Conservation (phyloP, 2,888 invertebrate genomes). For the Hybos culiciformis region DNA sequence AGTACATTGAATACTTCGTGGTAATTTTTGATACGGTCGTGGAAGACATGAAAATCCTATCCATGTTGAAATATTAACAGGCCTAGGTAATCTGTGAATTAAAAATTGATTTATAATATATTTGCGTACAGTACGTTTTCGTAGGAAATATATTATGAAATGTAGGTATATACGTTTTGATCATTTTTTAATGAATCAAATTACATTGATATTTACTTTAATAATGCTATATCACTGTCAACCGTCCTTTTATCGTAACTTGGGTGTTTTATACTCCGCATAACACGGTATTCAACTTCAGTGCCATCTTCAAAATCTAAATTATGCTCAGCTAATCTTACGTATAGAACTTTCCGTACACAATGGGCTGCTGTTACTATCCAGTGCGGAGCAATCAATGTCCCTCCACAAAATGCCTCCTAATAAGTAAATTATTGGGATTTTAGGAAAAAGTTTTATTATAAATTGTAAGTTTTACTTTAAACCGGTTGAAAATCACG, state of each 20-base stretch:
- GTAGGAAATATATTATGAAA: not conserved
- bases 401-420: constrained; percentile 85
- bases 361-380: constrained; percentile 82
- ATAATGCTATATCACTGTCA: constrained; percentile 81
- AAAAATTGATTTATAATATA: not conserved
- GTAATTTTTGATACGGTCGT: constrained; percentile 48
- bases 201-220: constrained; percentile 40
- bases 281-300: constrained; percentile 62
- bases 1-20: constrained; percentile 55
- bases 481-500: constrained; percentile 70
- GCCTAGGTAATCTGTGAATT: constrained; percentile 26
- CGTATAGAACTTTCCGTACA: constrained; percentile 57
- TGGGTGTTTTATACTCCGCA: constrained; percentile 66
- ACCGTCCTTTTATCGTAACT: constrained; percentile 78
- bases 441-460: not conserved
- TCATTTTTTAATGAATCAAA: not conserved
- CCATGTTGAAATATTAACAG: constrained; percentile 26
- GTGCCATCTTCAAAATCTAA: constrained; percentile 57
- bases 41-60: constrained; percentile 72
- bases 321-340: constrained; percentile 78
- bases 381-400: constrained; percentile 68
- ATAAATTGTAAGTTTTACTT: constrained; percentile 37
- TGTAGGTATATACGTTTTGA: not conserved
- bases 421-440: constrained; percentile 28
- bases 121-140: not conserved